Percentiles rank a stretch among this genome's conserved stretches.
Conservation (phyloP, 2,888 invertebrate species). For the Monochamus alternatus region DNA sequence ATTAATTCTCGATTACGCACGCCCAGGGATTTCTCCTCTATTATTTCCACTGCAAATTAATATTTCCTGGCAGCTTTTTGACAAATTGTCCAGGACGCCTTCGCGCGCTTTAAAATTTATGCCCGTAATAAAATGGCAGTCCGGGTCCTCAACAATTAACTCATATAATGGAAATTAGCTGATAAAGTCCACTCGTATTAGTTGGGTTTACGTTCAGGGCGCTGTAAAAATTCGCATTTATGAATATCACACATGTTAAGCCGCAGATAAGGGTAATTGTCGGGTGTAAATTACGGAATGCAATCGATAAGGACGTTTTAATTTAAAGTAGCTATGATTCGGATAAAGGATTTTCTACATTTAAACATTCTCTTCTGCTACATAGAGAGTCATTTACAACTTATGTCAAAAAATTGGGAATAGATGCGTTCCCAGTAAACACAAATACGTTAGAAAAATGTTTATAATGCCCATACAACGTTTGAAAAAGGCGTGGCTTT, state of each 20-base stretch:
- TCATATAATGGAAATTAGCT: slow-evolving; percentile 41
- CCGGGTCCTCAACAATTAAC: slow-evolving; percentile 37
- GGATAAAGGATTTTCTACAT: background rate
- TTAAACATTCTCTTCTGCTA: too few relatives aligned
- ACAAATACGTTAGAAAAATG: too few relatives aligned
- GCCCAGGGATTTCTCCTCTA: slow-evolving; percentile 52
- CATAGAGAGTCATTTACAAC: too few relatives aligned
- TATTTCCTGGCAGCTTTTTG: slow-evolving; percentile 51
- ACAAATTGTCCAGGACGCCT: slow-evolving; percentile 43
- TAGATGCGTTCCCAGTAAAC: too few relatives aligned
- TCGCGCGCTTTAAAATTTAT: slow-evolving; percentile 33
- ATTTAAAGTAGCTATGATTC: background rate
- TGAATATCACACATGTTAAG: slow-evolving; percentile 37
- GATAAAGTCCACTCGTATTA: slow-evolving; percentile 33
- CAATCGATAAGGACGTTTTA: background rate
- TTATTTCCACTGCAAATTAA: slow-evolving; percentile 51
- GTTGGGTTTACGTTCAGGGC: slow-evolving; percentile 11
- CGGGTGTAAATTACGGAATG: slow-evolving; percentile 1
- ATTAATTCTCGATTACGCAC: slow-evolving; percentile 61
- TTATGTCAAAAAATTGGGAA: too few relatives aligned
- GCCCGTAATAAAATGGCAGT: slow-evolving; percentile 11
- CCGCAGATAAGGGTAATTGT: slow-evolving; percentile 10
- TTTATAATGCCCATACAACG: too few relatives aligned
- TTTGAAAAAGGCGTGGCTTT: too few relatives aligned
- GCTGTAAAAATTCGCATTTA: slow-evolving; percentile 35